Evolutionary conservation across 2,888 invertebrate species (phyloP), one percentile per base, ranked within the genome.

Genomic region (Tupiocoris notatus): DNA sequence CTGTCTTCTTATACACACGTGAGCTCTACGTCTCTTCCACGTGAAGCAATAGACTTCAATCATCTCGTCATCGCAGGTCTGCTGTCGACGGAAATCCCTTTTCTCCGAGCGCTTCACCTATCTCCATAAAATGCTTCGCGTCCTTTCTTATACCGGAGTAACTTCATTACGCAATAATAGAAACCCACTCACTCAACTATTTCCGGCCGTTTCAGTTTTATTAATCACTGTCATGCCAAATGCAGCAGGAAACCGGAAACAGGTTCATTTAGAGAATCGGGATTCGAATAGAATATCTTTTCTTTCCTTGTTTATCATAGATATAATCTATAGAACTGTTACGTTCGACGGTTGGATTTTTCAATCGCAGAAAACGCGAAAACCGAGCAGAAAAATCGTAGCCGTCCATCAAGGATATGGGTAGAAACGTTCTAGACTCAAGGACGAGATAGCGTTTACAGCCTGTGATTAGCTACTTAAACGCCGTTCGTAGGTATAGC

Each of bases 371-470:
- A 39, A 39, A 39, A 39, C 22, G 67, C 20, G 67, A 56, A 67
- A 67, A 67, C 25, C 54, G 67, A 54, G 21, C 54, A 56, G 67
- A 39, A 56, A 56, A 67, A 54, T 67, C 54, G 25, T 39, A 21
- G 54, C 54, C 17, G 67, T 67, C 21, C 56, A 67, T 67, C 56
- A 67, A 67, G 67, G 67, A 67, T 67, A 54, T 22, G 9, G 56
- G 67, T 21, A 67, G 21, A 56, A 67, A 67, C 67, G 67, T 67
- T 20, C 39, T 54, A 56, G 54, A 22, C 56, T 21, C 67, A 67
- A 67, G 67, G 67, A 67, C 54, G 20, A 56, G 21, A 39, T 67
- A 25, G 64, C 18, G 24, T 67, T 67, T 67, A 67, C 67, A 67
- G 56, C 67, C 67, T 67, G 21, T 67, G 25, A 67, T 67, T 67